Evolutionary conservation across 1,140 invertebrate genomes (phyloP), one percentile per base, ranked within the genome.

Genomic region (Physella acuta): DNA sequence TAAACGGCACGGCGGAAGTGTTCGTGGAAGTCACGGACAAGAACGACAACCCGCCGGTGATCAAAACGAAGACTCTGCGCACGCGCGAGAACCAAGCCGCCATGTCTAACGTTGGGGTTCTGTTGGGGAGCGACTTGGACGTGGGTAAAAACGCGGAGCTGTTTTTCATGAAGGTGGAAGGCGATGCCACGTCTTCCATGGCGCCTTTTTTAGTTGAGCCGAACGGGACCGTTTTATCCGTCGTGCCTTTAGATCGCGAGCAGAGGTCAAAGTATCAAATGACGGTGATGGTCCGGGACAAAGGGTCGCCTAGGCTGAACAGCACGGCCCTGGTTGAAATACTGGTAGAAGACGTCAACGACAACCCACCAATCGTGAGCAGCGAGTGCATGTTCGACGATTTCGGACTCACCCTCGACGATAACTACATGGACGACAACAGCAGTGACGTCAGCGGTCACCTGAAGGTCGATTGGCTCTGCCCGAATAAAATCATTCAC

Each of bases 1-100:
- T 52, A 14, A 39, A 31, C 8, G 68, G 65, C 37, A 44, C 60
- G 16, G 66, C 65, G 26, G 39, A 70, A 5, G 63, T 76, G 14
- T 67, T 72, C 1, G 69, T 78, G 14, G 63, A 44, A 11, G 71
- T 78, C 16, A 16, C 60, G 16, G 76, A 78, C 58, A 20, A 64
- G 26, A 78, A 78, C 26, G 76, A 78, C 44, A 76, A 78, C 34
- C 33, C 49, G 14, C 76, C 76, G 1, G 53, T 73, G 11, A 71
- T 78, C 30, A 49, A 94, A 56, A 64, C 39, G 24, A 17, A 17
- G 14, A 49, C 33, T 30, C 28, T 52, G 24, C 14, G 26, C 1
- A 14, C 44, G 20, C 34, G 34, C 1, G 62, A 64, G 44, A 64
- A 64, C 34, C 44, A 52, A 24, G 37, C 34, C 14, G 31, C 44